These are phyloP conservation scores for Clarias magur DNA, from an alignment of 2,113 vertebrate genomes.

Conservation along the genomic window DNA sequence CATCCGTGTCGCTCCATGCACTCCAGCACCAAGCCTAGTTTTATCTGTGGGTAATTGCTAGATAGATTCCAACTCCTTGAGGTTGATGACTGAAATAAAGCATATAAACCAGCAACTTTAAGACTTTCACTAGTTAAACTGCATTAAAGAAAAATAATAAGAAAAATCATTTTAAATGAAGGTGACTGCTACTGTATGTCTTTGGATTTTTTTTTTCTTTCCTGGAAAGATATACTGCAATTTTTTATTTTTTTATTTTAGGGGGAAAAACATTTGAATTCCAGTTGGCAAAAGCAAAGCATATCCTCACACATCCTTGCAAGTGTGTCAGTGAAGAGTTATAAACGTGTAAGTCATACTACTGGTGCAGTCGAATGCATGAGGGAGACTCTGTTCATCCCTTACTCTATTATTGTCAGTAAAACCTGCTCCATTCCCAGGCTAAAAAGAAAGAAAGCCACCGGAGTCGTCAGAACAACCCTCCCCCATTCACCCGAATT, in stretches of 20 bases:
- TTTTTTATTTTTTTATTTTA: too few species aligned
- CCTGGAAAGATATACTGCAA: neutral
- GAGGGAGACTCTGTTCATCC: slow-evolving; percentile 46
- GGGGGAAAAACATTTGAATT: neutral
- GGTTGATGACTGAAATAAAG: neutral
- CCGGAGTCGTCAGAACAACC: slow-evolving; percentile 61
- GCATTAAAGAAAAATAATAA: neutral
- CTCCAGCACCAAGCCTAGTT: neutral
- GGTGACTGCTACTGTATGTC: neutral
- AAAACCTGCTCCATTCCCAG: slow-evolving; percentile 77
- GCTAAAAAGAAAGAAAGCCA: slow-evolving; percentile 56
- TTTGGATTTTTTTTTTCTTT: neutral
- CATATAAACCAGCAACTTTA: neutral
- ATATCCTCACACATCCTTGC: neutral
- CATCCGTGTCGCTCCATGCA: neutral
- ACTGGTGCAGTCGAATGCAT: slow-evolving; percentile 64
- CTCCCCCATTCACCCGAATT: slow-evolving; percentile 23
- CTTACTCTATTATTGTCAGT: slow-evolving; percentile 60
- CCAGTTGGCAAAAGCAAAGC: neutral
- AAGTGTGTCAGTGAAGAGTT: slow-evolving; percentile 38
- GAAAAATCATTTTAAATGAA: neutral
- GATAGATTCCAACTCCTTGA: neutral
- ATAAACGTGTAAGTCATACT: slow-evolving; percentile 70
- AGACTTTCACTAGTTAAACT: neutral
- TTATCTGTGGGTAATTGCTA: neutral